Evolutionary conservation across 1,140 invertebrate genomes (phyloP), one percentile per base, ranked within the genome.

Genomic region (Varroa destructor): DNA sequence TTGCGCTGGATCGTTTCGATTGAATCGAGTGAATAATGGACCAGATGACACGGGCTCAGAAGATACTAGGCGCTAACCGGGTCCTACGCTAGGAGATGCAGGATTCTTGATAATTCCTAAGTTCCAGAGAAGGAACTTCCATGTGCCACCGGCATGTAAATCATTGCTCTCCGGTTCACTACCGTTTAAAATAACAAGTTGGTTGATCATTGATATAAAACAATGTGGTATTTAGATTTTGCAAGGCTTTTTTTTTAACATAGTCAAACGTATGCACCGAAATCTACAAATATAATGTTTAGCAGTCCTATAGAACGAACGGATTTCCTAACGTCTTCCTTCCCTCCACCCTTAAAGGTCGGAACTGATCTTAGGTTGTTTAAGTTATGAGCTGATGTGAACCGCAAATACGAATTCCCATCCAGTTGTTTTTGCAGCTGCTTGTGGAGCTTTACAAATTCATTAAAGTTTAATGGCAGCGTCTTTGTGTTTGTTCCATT

Each of bases 51-150:
- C 71, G 76, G 37, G 73, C 56, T 71, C 73, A 56, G 57, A 70
- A 58, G 71, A 76, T 76, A 56, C 76, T 75, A n/a, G 25, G 71
- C 8, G 74, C 75, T 56, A 74, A 72, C 71, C n/a, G 40, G 67
- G 67, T 72, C 56, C 51, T 61, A 58, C 75, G 72, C 37, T 72
- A 73, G 56, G 73, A 72, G 73, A 71, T 55, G 56, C 86, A 56
- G 86, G 84, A n/a, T 88, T 89, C 78, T 89, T 90, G 72, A 92
- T 89, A 43, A 90, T 93, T 88, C 92, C 91, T 76, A 91, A 56
- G 64, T 75, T 73, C 74, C 74, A 75, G 40, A 73, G 70, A 72
- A 73, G 74, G 40, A 72, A 74, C 64, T 74, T 91, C 90, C 90
- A 93, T 55, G 89, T 89, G 78, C 91, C 89, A 77, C 91, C 89